Conservation (phyloP, 2,797 vertebrate species). For the Thamnophis elegans region DNA sequence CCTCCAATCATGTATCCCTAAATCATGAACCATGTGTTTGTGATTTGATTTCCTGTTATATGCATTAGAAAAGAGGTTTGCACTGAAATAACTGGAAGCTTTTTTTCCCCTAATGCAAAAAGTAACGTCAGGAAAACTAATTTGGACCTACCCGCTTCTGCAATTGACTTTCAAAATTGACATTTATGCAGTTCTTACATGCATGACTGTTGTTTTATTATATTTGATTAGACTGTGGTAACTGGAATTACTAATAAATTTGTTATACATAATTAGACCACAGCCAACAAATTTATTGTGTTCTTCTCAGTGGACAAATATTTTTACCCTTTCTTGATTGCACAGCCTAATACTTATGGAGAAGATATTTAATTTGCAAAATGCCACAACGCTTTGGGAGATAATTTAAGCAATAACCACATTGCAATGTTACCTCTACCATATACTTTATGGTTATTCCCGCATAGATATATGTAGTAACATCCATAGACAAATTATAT, state of each 20-base stretch:
- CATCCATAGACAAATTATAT: background rate
- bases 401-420: background rate
- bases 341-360: background rate
- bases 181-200: background rate
- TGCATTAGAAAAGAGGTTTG: background rate
- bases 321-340: background rate
- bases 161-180: background rate
- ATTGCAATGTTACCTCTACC: background rate
- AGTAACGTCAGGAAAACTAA: no score
- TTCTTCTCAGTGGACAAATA: background rate
- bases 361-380: background rate
- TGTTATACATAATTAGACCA: background rate
- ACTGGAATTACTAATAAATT: background rate
- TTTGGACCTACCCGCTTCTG: background rate
- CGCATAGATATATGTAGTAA: background rate
- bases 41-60: background rate
- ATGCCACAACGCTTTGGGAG: background rate
- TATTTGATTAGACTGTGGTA: background rate
- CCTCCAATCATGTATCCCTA: background rate
- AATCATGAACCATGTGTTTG: background rate
- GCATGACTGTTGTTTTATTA: background rate
- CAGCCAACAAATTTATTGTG: background rate
- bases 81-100: background rate
- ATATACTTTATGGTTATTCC: background rate
- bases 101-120: no score